These are phyloP conservation scores for Eupithecia pulchellata DNA, from an alignment of 2,888 invertebrate species.

Conservation along the genomic window DNA sequence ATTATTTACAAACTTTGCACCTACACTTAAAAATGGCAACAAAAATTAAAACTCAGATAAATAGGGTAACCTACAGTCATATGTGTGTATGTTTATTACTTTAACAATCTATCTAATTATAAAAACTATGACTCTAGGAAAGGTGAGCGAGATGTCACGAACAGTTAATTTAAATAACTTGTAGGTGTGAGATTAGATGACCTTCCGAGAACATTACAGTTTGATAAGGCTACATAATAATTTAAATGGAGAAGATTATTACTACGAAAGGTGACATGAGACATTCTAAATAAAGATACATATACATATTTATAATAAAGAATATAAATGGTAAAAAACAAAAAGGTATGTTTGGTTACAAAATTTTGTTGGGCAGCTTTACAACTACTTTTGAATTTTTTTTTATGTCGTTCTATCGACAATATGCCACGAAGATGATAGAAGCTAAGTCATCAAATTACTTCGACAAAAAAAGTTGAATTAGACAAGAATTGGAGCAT, in stretches of 20 bases:
- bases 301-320: too few relatives aligned
- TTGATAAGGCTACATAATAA: constrained; percentile 26
- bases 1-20: constrained; percentile 41
- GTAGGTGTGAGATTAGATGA: constrained; percentile 29
- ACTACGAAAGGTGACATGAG: constrained; percentile 10
- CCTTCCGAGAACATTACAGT: constrained; percentile 24
- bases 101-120: constrained; percentile 1
- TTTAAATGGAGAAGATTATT: constrained; percentile 25
- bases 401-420: neutral
- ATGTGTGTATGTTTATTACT: neutral
- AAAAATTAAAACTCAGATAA: neutral
- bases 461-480: constrained; percentile 67
- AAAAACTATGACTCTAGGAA: neutral
- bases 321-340: too few relatives aligned
- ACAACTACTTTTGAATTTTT: neutral
- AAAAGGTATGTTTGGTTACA: too few relatives aligned
- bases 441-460: constrained; percentile 11
- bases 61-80: neutral
- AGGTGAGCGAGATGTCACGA: constrained; percentile 20
- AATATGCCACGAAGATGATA: neutral
- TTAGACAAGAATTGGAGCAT: constrained; percentile 79
- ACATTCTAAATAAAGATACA: constrained; percentile 14
- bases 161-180: constrained; percentile 16
- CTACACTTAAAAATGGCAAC: constrained; percentile 3
- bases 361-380: too few relatives aligned